Evolutionary conservation across 2,797 vertebrate genomes (phyloP).

Genomic region (Syngnathus acus): DNA sequence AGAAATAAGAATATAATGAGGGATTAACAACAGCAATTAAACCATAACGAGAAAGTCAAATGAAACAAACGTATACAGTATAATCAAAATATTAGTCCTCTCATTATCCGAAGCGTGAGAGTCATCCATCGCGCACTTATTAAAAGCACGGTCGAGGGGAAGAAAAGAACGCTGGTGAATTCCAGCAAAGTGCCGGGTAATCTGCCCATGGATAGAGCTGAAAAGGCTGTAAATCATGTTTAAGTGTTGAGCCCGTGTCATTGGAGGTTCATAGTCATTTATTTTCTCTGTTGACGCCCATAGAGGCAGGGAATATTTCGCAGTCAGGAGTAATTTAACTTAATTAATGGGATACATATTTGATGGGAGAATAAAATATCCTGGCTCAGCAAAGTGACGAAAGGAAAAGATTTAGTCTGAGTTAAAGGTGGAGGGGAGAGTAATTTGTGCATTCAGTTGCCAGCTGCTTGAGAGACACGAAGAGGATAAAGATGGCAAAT

Average conservation of each 20-base stretch:
- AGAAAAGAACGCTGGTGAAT: constrained; percentile 89
- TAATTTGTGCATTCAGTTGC: constrained; percentile 91
- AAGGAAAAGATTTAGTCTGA: constrained; percentile 98
- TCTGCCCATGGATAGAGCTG: constrained; percentile 91
- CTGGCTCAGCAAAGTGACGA: constrained; percentile 99
- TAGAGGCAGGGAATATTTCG: constrained; percentile 96
- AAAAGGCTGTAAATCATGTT: constrained; percentile 96
- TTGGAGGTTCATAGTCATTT: constrained; percentile 98
- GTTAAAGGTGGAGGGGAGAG: constrained; percentile 99
- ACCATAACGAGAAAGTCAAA: constrained; percentile 84
- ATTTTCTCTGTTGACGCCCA: constrained; percentile 99
- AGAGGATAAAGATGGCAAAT: constrained; percentile 48
- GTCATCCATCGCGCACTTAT: constrained; percentile 98
- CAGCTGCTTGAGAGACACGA: constrained; percentile 60
- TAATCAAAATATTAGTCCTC: constrained; percentile 99
- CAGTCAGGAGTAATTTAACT: constrained; percentile 99
- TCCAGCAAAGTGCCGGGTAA: constrained; percentile 96
- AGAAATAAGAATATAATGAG: constrained; percentile 86
- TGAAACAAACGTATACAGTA: constrained; percentile 69
- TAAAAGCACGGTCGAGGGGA: constrained; percentile 78
- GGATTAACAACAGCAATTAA: constrained; percentile 99
- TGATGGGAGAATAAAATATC: constrained; percentile 99
- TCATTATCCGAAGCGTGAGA: constrained; percentile 93
- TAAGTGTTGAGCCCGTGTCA: constrained; percentile 95
- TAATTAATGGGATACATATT: constrained; percentile 99